phyloP scores from a whole-genome alignment of 2,797 vertebrate genomes.

The Austrolebias charrua region DNA sequence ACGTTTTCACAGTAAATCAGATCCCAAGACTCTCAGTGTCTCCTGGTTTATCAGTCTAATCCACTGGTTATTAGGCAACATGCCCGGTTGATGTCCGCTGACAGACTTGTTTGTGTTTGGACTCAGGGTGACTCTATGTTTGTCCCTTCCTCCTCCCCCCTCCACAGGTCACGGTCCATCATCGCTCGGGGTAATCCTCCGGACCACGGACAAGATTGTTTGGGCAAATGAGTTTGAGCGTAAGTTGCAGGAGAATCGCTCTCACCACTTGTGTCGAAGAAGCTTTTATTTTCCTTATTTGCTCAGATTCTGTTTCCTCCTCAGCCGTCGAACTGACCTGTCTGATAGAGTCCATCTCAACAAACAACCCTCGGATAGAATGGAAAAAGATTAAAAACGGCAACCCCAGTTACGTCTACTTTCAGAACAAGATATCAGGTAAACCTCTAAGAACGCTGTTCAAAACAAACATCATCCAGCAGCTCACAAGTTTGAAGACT shows the following conservation, averaged over 20 bases:
- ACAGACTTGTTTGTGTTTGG: constrained; percentile 50
- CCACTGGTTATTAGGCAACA: constrained; percentile 61
- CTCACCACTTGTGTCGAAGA: constrained; percentile 51
- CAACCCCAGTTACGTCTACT: constrained; percentile 93
- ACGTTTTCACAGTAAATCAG: constrained; percentile 48
- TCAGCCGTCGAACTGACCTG: constrained; percentile 93
- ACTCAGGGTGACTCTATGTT: constrained; percentile 57
- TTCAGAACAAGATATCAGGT: constrained; percentile 93
- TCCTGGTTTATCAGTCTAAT: constrained; percentile 68
- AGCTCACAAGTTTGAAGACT: constrained; percentile 44
- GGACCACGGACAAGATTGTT: constrained; percentile 88
- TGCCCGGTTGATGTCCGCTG: constrained; percentile 52
- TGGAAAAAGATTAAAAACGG: constrained; percentile 97
- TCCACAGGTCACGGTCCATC: constrained; percentile 82
- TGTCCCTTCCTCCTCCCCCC: constrained; percentile 37
- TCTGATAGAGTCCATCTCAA: constrained; percentile 91
- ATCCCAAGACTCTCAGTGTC: constrained; percentile 41
- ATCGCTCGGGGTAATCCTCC: constrained; percentile 87
- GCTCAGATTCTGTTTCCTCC: constrained; percentile 42
- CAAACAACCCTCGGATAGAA: constrained; percentile 92
- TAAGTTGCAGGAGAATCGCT: constrained; percentile 79
- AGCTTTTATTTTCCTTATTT: constrained; percentile 49
- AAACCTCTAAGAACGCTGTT: constrained; percentile 41
- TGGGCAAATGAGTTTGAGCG: constrained; percentile 96
- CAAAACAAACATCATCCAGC: not conserved